Evolutionary conservation across 2,113 vertebrate species (phyloP).

Genomic region (Oreotrochilus melanogaster): DNA sequence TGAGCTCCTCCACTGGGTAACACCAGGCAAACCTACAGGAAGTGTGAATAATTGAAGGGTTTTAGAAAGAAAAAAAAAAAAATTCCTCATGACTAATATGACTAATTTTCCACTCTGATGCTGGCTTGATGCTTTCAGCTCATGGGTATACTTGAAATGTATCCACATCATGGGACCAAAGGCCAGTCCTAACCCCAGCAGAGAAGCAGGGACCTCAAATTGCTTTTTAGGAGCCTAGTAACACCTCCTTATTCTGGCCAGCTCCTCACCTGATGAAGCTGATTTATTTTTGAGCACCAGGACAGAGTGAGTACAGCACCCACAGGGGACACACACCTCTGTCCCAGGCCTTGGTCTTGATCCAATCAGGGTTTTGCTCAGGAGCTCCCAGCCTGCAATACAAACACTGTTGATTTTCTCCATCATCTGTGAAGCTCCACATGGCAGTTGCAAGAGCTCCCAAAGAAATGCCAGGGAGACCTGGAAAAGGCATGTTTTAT

Average conservation of each 20-base stretch:
- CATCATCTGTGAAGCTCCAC: neutral
- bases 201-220: neutral
- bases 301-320: fast-evolving
- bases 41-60: neutral
- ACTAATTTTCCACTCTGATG: neutral
- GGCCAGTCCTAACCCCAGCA: fast-evolving
- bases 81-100: neutral
- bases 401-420: fast-evolving
- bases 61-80: neutral
- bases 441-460: neutral
- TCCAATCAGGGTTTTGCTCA: neutral
- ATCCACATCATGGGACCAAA: neutral
- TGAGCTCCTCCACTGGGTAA: neutral
- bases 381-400: fast-evolving
- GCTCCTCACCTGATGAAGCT: neutral
- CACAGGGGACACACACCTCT: neutral
- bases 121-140: neutral
- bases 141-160: fast-evolving
- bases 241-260: neutral
- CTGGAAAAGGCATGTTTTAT: neutral
- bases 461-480: neutral
- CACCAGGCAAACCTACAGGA: neutral
- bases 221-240: neutral
- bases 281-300: no score
- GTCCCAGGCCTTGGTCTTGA: neutral